Base-by-base conservation (phyloP, 2,113 vertebrate genomes). In the Hystrix brachyura region DNA sequence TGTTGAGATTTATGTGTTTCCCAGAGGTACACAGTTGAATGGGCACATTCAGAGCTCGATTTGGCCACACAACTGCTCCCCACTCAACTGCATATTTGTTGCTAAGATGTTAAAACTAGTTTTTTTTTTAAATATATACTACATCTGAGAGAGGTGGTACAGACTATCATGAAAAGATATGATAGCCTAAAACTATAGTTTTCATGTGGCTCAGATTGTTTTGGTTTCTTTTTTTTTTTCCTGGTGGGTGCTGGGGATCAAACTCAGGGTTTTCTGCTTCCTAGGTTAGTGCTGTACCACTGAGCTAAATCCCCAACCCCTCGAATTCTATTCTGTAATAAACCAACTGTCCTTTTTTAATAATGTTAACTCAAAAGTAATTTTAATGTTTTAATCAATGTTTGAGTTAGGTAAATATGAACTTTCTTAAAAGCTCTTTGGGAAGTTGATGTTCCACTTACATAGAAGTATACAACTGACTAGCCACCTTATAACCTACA, bases 321-420 rank as follows among this genome's bases (percentile, higher is more conserved):
- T 85, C 80, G 80, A 78, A 78, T 78, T 76, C 21, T 46, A 15
- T 48, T 32, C 12, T 17, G 27, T 46, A 84, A 62, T 80, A 93
- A 94, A 23, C 59, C 91, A 85, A 67, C 4, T 79, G 21, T 29
- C 38, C 29, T 82, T 83, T 82, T 78, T 65, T 15, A 46, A n/a
- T 64, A 19, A 72, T 17, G 21, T 38, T 92, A 78, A 79, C 27
- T 71, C 34, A 72, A 62, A 10, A 32, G 27, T 46, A 74, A 88
- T 62, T 84, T 79, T 89, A 46, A 94, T 17, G 14, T 91, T 82
- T 57, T 60, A 34, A 62, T 57, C 59, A 78, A 46, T 51, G 43
- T 90, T 74, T 87, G 62, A 5, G 64, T 86, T 91, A 67, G 48
- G 80, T 92, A 95, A 91, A 74, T 87, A 64, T 7, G 34, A 87